Base-by-base conservation (phyloP, 2,888 invertebrate genomes). In the Netelia virgata region DNA sequence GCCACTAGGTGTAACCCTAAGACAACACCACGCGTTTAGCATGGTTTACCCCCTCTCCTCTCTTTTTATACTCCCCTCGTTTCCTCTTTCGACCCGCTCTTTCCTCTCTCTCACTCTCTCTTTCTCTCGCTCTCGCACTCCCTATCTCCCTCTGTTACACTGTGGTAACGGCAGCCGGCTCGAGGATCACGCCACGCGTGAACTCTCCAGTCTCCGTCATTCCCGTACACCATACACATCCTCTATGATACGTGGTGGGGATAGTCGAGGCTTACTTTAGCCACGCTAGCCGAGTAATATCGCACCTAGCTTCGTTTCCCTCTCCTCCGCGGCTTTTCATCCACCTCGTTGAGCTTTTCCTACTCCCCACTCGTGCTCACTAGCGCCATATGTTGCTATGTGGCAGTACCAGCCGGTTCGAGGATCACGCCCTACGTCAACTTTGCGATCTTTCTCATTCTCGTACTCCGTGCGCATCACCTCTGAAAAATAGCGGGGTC, bases 111-210 rank as follows among this genome's bases (percentile, higher is more conserved):
- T 57, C 43, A 57, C 14, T 23, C 47, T 23, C 47, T 66, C 76
- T 75, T 47, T 36, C 55, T 76, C 68, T 41, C 2, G 18, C 18
- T 18, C 55, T 18, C 18, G 18, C 55, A 6, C 55, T 47, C 14
- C 0, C 47, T 11, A 10, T 14, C 47, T 47, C 47, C 47, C 47
- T 47, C 47, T 14, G n/a, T 55, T 16, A n/a, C 18, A 18, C 2
- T 16, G n/a, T 0, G n/a, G 16, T n/a, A 16, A 16, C 41, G 69
- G 47, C 78, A 74, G 84, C 61, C 81, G 80, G 81, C 78, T 69
- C 73, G 47, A 59, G 57, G 79, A 86, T 87, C 87, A 87, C 86
- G 87, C 87, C 87, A 87, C 84, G 84, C 81, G 82, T 69, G 74
- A 53, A 55, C n/a, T 75, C 50, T n/a, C 41, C 47, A 36, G 53